Conservation (phyloP, 2,113 vertebrate species). For the Phaethon lepturus region DNA sequence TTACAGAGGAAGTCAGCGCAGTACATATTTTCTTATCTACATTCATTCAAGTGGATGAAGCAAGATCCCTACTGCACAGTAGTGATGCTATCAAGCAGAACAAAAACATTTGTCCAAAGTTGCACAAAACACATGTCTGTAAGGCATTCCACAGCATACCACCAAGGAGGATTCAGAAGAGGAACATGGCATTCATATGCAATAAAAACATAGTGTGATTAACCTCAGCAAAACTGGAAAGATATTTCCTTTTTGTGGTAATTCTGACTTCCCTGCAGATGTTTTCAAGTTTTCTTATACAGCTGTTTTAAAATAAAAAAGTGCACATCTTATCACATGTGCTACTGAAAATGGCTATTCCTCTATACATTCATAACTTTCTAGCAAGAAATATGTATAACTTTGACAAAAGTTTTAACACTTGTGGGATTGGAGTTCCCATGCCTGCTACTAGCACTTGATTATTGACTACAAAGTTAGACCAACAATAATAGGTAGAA, state of each 20-base stretch:
- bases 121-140: neutral
- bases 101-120: neutral
- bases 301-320: neutral
- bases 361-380: neutral
- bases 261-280: neutral
- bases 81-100: neutral
- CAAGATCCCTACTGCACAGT: neutral
- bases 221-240: neutral
- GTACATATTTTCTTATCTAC: neutral
- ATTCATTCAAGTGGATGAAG: neutral
- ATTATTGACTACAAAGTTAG: neutral
- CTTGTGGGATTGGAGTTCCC: neutral
- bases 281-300: neutral
- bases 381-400: neutral
- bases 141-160: neutral
- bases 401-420: neutral
- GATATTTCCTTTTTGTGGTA: neutral
- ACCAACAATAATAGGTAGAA: neutral
- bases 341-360: neutral
- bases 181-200: neutral
- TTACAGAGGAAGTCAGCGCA: neutral
- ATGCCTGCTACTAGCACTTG: neutral
- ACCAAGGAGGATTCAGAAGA: neutral
- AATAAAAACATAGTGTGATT: neutral
- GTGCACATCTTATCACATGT: rapidly evolving